Base-by-base conservation (phyloP, 1,140 invertebrate species). In the Calephelis nemesis region DNA sequence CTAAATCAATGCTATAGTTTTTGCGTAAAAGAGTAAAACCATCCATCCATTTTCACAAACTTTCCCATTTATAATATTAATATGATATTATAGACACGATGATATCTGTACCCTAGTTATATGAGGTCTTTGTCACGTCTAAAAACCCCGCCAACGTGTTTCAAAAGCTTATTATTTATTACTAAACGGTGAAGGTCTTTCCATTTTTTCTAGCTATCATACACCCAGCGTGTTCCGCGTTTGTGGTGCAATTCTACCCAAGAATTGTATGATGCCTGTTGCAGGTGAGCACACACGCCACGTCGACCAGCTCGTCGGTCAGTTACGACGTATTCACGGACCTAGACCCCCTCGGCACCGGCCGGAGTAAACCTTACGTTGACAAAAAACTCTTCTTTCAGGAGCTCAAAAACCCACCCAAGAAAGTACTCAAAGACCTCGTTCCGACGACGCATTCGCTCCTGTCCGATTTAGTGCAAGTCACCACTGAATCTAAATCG, bases 381-480 rank as follows among this genome's bases (percentile, higher is more conserved):
- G 97, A 98, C 93, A 97, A 97, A 92, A 98, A 98, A 93, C 96
- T 97, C 87, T 98, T 98, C 92, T 98, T 98, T 93, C 96, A 97
- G 92, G 96, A 98, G 81, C 93, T 98, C 71, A 98, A 98, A 93
- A 98, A 98, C 92, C 97, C 97, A 71, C 96, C 97, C 65, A 97
- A 97, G 93, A 97, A 97, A 92, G 95, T 96, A 15, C 93, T 97
- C 58, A 98, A 97, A 92, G 97, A 97, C 87, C 92, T 98, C 77
- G 95, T 95, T 67, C 87, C 84, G 78, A 72, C 82, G 73, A 75
- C 88, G 75, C 77, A 85, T 67, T 67, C 77, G 70, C 77, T 89
- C 64, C 74, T 91, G 70, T 75, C 76, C 73, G 90, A 85, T 66
- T 80, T 88, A 75, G 72, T 88, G 74, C 79, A 84, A 69, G 78